A percentile compares a stretch with the other conserved stretches of the same genome.
phyloP scores from a whole-genome alignment of 2,797 vertebrate genomes.

The Bradypus variegatus region DNA sequence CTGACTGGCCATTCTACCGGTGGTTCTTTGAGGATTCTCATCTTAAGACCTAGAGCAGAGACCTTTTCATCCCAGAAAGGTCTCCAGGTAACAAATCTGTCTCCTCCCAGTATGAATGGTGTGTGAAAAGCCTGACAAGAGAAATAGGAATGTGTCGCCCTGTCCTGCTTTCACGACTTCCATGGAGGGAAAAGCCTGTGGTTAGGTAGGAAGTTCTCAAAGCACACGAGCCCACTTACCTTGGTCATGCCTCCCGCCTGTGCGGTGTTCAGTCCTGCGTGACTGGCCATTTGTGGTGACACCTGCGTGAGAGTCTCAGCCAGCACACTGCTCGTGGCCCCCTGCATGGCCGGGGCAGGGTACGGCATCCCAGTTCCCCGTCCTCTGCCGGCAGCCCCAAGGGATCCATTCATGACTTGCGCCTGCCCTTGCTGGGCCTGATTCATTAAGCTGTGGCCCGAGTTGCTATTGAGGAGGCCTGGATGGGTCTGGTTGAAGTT shows the following conservation, averaged over 20 bases:
- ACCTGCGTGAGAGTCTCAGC: constrained; percentile 94
- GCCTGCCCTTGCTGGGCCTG: constrained; percentile 85
- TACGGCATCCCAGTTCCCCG: constrained; percentile 88
- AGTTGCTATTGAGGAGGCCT: constrained; percentile 89
- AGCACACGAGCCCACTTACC: constrained; percentile 76
- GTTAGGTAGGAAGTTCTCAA: background rate
- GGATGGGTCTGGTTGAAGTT: constrained; percentile 87
- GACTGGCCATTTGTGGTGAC: constrained; percentile 83
- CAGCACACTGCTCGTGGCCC: constrained; percentile 84
- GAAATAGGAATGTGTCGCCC: background rate
- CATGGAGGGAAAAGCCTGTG: background rate
- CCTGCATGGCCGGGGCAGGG: constrained; percentile 81
- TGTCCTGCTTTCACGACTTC: background rate
- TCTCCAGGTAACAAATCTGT: background rate
- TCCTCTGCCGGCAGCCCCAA: constrained; percentile 88
- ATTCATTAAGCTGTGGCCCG: constrained; percentile 85
- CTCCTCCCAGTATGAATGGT: background rate
- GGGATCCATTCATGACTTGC: constrained; percentile 95
- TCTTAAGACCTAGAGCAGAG: background rate
- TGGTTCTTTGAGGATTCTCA: background rate
- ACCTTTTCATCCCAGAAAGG: background rate
- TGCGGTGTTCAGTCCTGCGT: constrained; percentile 82
- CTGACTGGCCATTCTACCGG: background rate
- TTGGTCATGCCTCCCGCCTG: constrained; percentile 93
- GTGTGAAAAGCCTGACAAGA: background rate